Evolutionary conservation across 2,888 invertebrate species (phyloP), one percentile per base, ranked within the genome.

Genomic region (Teleogryllus oceanicus): DNA sequence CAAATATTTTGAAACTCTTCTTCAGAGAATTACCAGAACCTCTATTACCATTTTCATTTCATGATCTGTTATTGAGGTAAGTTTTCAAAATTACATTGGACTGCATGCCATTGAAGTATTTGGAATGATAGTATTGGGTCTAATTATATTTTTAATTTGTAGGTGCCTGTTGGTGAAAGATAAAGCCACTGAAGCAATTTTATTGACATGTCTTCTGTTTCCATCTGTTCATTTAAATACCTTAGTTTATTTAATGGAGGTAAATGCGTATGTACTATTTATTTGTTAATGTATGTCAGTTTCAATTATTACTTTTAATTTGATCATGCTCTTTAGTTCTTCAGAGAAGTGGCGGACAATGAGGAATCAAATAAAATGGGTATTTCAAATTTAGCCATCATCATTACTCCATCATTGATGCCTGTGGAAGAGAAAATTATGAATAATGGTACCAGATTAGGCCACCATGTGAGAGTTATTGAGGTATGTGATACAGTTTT

Each of bases 381-480:
- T 84, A 88, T 92, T 0, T 92, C 92, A 79, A 97, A 97, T 88
- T 88, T 97, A 82, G 94, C 96, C 2, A 93, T 96, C 83, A 93
- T 96, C 50, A 89, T 97, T 86, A 93, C 95, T 0, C 96, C 96
- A 0, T 95, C 95, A 85, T 89, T 97, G 79, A 94, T 97, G 92
- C 95, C 95, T 0, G 87, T 93, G 16, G 92, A 92, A 79, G 92
- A 92, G 82, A 85, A 88, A 87, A 84, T 83, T 85, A 91, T n/a
- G 89, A 92, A 77, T 88, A 91, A 82, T 89, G 90, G 82, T 21
- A 80, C 83, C 18, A 88, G 93, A 83, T 87, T 93, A 80, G 91
- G 91, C 79, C 91, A 92, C 84, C 93, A 93, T 87, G 91, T 93
- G 51, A 90, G 91, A 85, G 89, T 94, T 84, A 89, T 94, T 78